Evolutionary conservation across 2,888 invertebrate species (phyloP), one percentile per base, ranked within the genome.

Genomic region (Caenorhabditis japonica): DNA sequence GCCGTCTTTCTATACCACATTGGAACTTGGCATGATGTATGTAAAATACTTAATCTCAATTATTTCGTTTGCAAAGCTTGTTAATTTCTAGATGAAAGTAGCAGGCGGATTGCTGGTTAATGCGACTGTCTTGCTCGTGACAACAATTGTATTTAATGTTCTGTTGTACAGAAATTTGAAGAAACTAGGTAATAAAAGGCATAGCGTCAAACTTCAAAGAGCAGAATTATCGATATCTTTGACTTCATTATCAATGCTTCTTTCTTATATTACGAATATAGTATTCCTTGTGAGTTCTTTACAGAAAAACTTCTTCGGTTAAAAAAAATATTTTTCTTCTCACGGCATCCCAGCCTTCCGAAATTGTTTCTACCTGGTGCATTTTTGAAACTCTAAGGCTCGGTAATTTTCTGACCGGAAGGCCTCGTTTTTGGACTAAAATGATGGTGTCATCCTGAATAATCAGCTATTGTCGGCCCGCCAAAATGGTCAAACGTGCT

Each of bases 231-330:
- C 71, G 2, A n/a, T 71, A 3, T 51, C 71, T 3, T 7, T 71
- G 4, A 71, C 71, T 1, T 61, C 55, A 4, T 34, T 64, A 10
- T 59, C 71, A 12, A 71, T 62, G 64, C 49, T 59, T 3, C 36
- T 59, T 17, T 59, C 71, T 10, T 71, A 64, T 59, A 0, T 64
- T 1, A 52, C 62, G 12, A 70, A 70, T 44, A 38, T 61, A 12
- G n/a, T 46, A 33, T 56, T 56, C 34, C 44, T 62, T 36, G 61
- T 30, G 30, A 30, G 30, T 7, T 30, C 10, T 4, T 49, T 30
- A 15, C 13, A 56, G 12, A 41, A 56, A 4, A n/a, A n/a, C n/a
- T n/a, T n/a, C n/a, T n/a, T n/a, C n/a, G n/a, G n/a, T n/a, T n/a
- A 41, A 33, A 4, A 66, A 66, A 19, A 10, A n/a, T 10, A 30